These are phyloP conservation scores for Drosophila buzzatii DNA, from an alignment of 2,888 invertebrate species.

Conservation along the genomic window DNA sequence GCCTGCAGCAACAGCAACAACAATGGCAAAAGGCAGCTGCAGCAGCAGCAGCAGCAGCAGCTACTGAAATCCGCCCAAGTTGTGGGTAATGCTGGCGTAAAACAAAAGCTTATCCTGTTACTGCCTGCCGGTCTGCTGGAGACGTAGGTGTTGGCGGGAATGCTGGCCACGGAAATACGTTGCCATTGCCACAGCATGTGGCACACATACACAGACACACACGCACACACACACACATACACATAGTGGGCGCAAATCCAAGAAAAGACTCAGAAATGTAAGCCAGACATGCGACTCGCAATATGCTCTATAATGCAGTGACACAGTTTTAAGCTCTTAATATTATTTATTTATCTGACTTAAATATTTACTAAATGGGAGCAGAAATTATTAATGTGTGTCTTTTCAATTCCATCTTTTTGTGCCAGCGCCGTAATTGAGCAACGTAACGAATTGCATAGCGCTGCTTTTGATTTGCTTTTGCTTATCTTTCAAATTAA, in stretches of 20 bases:
- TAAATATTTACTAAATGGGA: background rate
- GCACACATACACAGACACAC: slow-evolving; percentile 35
- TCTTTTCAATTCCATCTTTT: background rate
- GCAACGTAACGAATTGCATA: background rate
- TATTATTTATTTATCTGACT: background rate
- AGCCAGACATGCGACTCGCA: background rate
- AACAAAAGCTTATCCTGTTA: slow-evolving; percentile 80
- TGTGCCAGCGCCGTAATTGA: background rate
- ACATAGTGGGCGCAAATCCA: slow-evolving; percentile 35
- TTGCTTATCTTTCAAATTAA: background rate
- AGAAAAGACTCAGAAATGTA: slow-evolving; percentile 35
- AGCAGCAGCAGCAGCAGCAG: slow-evolving; percentile 13
- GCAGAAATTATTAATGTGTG: background rate
- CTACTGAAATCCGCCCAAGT: slow-evolving; percentile 75
- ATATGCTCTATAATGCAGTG: slow-evolving; percentile 3
- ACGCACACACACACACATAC: background rate
- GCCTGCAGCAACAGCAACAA: slow-evolving; percentile 40
- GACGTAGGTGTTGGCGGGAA: slow-evolving; percentile 26
- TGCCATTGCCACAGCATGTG: slow-evolving; percentile 76
- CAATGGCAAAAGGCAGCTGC: slow-evolving; percentile 22
- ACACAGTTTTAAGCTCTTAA: background rate
- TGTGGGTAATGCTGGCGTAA: slow-evolving; percentile 81
- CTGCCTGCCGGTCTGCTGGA: slow-evolving; percentile 41
- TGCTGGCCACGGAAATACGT: slow-evolving; percentile 74
- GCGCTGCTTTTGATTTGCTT: background rate